These are phyloP conservation scores for Sebastes diploproa DNA, from an alignment of 2,797 vertebrate species.

Conservation along the genomic window DNA sequence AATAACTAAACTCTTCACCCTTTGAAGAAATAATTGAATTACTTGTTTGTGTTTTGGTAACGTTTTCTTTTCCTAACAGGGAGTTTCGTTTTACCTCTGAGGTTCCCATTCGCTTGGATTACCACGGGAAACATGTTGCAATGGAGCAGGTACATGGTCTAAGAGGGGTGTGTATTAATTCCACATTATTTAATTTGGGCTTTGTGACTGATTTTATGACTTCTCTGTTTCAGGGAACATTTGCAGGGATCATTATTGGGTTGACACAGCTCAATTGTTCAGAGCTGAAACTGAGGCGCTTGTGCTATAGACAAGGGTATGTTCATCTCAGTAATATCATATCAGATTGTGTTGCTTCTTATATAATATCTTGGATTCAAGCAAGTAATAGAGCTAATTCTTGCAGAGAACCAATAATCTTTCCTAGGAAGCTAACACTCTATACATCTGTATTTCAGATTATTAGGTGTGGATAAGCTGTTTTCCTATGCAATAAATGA, in stretches of 20 bases:
- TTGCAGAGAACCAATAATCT: background rate
- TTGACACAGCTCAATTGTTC: conserved; percentile 97
- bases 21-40: background rate
- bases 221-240: conserved; percentile 87
- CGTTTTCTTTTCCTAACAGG: conserved; percentile 70
- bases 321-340: conserved; percentile 19
- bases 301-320: conserved; percentile 97
- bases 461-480: conserved; percentile 95
- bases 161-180: background rate
- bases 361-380: background rate
- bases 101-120: conserved; percentile 97
- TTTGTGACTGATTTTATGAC: background rate
- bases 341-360: background rate
- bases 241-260: conserved; percentile 96
- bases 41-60: background rate
- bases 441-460: conserved; percentile 76
- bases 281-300: conserved; percentile 92
- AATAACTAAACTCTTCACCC: background rate
- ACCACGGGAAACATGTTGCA: conserved; percentile 96
- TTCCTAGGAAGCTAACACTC: background rate
- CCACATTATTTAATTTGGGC: background rate
- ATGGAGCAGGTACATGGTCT: conserved; percentile 92
- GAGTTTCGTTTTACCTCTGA: conserved; percentile 99
- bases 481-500: conserved; percentile 96
- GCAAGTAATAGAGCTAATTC: background rate